Evolutionary conservation across 2,797 vertebrate species (phyloP).

Genomic region (Morus bassanus): DNA sequence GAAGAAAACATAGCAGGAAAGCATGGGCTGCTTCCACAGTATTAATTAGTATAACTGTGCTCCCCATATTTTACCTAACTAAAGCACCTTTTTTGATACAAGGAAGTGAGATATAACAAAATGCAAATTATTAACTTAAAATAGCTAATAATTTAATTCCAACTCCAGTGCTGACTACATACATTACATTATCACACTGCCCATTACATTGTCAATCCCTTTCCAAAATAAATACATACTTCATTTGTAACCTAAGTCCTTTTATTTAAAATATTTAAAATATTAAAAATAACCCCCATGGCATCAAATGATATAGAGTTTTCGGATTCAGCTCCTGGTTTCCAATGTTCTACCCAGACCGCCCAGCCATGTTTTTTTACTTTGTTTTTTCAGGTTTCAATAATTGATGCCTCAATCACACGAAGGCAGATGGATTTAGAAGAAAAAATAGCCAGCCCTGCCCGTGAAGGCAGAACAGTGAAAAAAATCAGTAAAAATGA

Average conservation of each 20-base stretch:
- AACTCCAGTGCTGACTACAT: background rate
- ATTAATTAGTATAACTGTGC: background rate
- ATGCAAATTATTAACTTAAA: background rate
- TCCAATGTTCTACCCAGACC: background rate
- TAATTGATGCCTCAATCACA: background rate
- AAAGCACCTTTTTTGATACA: background rate
- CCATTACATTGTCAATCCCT: background rate
- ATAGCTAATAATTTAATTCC: background rate
- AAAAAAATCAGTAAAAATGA: background rate
- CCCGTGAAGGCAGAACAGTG: background rate
- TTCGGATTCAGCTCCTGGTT: background rate
- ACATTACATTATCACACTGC: background rate
- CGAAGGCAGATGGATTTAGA: background rate
- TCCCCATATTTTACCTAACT: background rate
- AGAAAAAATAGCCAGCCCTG: background rate
- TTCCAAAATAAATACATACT: background rate
- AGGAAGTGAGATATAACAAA: background rate
- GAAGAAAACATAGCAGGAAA: background rate
- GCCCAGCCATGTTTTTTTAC: background rate
- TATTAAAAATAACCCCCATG: background rate
- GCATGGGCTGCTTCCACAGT: background rate
- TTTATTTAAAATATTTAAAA: background rate
- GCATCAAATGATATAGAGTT: rapidly evolving
- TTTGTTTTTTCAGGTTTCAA: background rate
- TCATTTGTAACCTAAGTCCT: background rate